Evolutionary conservation across 2,113 vertebrate genomes (phyloP).

Genomic region (Clarias batrachus): DNA sequence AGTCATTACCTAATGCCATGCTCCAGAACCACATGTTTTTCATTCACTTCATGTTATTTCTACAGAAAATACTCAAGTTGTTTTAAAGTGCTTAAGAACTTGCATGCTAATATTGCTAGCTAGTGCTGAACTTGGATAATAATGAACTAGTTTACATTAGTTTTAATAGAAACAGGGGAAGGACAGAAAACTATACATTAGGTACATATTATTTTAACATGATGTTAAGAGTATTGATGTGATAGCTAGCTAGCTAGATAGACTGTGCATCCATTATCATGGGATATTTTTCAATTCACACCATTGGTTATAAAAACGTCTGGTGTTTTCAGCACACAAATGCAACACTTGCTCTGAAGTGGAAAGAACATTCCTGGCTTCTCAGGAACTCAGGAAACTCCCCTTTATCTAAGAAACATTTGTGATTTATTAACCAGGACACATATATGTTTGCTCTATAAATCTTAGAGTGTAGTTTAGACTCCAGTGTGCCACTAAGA

Average conservation of each 20-base stretch:
- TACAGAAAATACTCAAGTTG: no score
- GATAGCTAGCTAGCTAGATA: no score
- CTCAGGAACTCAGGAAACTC: conserved; percentile 24
- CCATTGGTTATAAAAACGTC: conserved; percentile 1
- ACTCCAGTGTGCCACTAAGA: background rate
- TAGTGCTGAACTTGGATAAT: background rate
- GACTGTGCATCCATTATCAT: background rate
- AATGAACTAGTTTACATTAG: background rate
- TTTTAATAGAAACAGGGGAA: background rate
- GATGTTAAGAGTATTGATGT: background rate
- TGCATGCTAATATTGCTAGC: background rate
- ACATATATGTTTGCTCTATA: conserved; percentile 25
- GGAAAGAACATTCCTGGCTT: conserved; percentile 23
- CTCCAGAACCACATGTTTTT: background rate
- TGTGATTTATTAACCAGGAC: conserved; percentile 55
- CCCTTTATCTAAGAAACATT: conserved; percentile 38
- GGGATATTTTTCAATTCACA: background rate
- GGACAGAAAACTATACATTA: background rate
- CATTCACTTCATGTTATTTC: background rate
- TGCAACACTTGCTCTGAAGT: background rate
- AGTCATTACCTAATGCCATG: background rate
- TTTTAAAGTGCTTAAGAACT: background rate
- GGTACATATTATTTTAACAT: background rate
- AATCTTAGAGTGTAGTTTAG: conserved; percentile 22
- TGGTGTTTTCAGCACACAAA: background rate